phyloP scores from a whole-genome alignment of 2,113 vertebrate species.

The Lonchura striata region DNA sequence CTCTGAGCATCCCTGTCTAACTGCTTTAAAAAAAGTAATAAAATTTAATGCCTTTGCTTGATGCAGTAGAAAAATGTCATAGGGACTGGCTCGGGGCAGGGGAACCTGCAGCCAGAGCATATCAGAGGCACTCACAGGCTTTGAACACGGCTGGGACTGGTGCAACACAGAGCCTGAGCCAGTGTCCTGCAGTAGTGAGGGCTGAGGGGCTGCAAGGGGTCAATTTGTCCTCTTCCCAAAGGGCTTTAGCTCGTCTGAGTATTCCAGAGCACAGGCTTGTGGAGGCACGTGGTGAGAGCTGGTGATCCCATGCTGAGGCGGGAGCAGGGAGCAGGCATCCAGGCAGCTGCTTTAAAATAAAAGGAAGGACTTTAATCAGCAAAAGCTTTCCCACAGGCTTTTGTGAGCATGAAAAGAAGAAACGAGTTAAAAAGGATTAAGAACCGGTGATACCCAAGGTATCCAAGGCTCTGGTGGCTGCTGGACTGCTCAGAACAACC shows the following conservation, averaged over 20 bases:
- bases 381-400: not conserved
- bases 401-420: not conserved
- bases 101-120: not conserved
- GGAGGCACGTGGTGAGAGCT: not conserved
- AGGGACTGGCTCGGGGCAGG: not conserved
- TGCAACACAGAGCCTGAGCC: not conserved
- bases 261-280: accelerated
- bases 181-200: not conserved
- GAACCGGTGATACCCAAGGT: accelerated
- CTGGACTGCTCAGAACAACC: not conserved
- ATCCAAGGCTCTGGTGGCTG: not conserved
- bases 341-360: not conserved
- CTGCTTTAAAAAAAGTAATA: not conserved
- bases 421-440: not conserved
- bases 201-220: not conserved
- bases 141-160: not conserved
- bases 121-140: not conserved
- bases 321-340: not conserved
- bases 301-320: not conserved
- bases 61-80: not conserved
- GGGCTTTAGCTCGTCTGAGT: not conserved
- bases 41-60: not conserved
- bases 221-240: not conserved
- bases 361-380: not conserved
- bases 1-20: not conserved